phyloP scores from a whole-genome alignment of 2,797 vertebrate genomes.

The Notolabrus celidotus region DNA sequence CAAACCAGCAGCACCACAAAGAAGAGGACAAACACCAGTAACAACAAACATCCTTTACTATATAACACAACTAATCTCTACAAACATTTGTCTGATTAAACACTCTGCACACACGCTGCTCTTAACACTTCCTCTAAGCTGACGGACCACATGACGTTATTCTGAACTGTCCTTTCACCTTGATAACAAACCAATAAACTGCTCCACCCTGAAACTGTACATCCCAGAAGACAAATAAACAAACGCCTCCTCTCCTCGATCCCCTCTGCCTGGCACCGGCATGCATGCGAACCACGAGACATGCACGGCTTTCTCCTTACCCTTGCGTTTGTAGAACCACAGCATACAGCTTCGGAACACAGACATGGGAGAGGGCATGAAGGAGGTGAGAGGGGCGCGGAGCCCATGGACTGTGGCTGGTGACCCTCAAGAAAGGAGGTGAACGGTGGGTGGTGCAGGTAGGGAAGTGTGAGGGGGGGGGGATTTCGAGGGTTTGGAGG shows the following conservation, averaged over 20 bases:
- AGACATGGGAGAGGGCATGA: conserved; percentile 98
- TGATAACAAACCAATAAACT: conserved; percentile 34
- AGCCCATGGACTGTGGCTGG: conserved; percentile 77
- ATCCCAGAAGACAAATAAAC: conserved; percentile 66
- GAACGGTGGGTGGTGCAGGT: conserved; percentile 36
- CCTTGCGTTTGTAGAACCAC: conserved; percentile 99
- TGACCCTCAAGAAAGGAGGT: conserved; percentile 59
- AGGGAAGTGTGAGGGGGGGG: conserved; percentile 43
- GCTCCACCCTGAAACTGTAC: conserved; percentile 55
- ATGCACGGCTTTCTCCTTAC: conserved; percentile 87
- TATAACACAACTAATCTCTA: conserved; percentile 12
- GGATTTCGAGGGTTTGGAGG: conserved; percentile 53
- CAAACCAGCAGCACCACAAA: conserved; percentile 10
- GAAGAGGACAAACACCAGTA: neutral
- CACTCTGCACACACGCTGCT: neutral
- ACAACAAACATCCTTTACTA: conserved; percentile 20
- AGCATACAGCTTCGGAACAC: conserved; percentile 99
- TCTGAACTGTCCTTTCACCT: conserved; percentile 44
- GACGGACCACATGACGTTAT: neutral
- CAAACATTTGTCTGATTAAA: conserved; percentile 24
- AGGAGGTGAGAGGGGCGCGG: conserved; percentile 80
- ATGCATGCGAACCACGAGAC: conserved; percentile 72
- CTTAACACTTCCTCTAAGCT: neutral
- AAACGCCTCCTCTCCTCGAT: conserved; percentile 40
- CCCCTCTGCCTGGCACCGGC: conserved; percentile 43